A percentile compares a stretch with the other conserved stretches of the same genome.
These are phyloP conservation scores for Caenorhabditis imperialis DNA, from an alignment of 2,888 invertebrate genomes.

Conservation along the genomic window DNA sequence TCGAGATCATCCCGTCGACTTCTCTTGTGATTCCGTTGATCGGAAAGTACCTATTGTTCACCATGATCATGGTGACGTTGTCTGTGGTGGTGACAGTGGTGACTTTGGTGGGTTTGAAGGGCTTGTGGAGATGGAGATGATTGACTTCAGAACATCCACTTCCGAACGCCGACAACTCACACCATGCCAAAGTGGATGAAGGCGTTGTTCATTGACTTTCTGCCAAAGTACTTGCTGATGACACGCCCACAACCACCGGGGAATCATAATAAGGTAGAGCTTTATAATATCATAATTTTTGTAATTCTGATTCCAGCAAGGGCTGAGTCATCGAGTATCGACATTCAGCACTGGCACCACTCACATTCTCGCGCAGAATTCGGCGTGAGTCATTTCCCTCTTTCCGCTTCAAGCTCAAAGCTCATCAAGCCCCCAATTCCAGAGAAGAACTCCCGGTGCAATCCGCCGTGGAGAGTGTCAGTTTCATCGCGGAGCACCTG, in stretches of 20 bases:
- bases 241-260: slow-evolving; percentile 57
- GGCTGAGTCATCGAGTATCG: slow-evolving; percentile 37
- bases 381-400: too few relatives aligned
- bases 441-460: slow-evolving; percentile 73
- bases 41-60: slow-evolving; percentile 97
- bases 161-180: slow-evolving; percentile 96
- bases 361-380: slow-evolving; percentile 41
- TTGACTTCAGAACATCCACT: slow-evolving; percentile 83
- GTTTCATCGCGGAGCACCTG: slow-evolving; percentile 78
- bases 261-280: slow-evolving; percentile 46
- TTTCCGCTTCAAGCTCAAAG: slow-evolving; percentile 32
- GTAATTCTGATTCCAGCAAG: slow-evolving; percentile 44
- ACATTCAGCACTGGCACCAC: slow-evolving; percentile 48
- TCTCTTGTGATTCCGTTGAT: slow-evolving; percentile 92
- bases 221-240: slow-evolving; percentile 63
- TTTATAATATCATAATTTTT: not conserved
- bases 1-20: slow-evolving; percentile 98
- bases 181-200: slow-evolving; percentile 97
- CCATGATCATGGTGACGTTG: slow-evolving; percentile 97
- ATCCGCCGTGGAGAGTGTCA: slow-evolving; percentile 77
- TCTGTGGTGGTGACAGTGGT: slow-evolving; percentile 80
- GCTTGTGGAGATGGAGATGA: too few relatives aligned
- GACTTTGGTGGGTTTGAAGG: slow-evolving; percentile 78
- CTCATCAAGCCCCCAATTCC: slow-evolving; percentile 4
- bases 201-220: slow-evolving; percentile 84